Conservation (phyloP, 2,113 vertebrate genomes). For the Dendrocopos noguchii region DNA sequence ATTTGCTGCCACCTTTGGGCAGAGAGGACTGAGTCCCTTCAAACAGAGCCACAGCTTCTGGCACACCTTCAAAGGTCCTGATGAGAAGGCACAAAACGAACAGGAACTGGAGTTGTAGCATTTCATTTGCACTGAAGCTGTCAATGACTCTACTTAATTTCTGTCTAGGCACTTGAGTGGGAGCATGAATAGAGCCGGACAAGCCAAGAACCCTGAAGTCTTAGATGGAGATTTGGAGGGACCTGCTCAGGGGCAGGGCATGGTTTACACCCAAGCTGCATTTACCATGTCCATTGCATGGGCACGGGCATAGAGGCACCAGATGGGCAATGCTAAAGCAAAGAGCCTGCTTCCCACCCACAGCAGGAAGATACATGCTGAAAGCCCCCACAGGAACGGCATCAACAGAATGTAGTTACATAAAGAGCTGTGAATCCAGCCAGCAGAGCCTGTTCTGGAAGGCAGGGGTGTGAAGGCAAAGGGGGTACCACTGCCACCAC, state of each 20-base stretch:
- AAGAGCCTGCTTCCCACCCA: background rate
- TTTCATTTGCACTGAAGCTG: background rate
- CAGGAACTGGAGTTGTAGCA: background rate
- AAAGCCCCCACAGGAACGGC: background rate
- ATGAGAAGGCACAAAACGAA: background rate
- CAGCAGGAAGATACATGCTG: background rate
- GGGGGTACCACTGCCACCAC: background rate
- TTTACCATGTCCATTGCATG: background rate
- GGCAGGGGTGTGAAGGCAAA: background rate
- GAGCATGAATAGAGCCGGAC: background rate
- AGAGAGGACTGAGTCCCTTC: background rate
- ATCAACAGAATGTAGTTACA: background rate
- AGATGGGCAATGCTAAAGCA: background rate
- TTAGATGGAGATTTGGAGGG: background rate
- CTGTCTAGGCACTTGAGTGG: background rate
- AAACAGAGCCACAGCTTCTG: background rate
- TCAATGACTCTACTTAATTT: conserved; percentile 5
- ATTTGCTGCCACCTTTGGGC: background rate
- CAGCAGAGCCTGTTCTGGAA: background rate
- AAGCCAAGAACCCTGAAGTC: background rate
- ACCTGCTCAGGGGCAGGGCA: background rate
- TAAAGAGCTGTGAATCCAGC: conserved; percentile 1
- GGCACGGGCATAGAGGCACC: background rate
- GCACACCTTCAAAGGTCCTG: background rate
- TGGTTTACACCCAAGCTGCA: background rate